Conservation (phyloP, 2,888 invertebrate genomes). For the Nomada fabriciana region DNA sequence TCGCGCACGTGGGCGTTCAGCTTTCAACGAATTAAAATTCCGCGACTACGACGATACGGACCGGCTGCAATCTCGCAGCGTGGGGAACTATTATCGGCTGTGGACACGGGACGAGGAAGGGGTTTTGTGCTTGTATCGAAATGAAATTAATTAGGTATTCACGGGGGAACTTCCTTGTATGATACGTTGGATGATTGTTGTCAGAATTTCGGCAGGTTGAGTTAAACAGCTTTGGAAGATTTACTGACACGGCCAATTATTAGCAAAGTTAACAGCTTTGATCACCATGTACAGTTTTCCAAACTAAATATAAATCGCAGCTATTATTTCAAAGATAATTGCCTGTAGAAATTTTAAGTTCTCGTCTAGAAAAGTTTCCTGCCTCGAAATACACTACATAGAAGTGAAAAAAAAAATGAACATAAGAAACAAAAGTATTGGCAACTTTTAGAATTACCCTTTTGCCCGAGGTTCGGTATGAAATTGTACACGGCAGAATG, state of each 20-base stretch:
- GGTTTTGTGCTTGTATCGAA: background rate
- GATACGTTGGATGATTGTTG: background rate
- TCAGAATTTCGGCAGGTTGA: background rate
- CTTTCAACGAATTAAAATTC: constrained; percentile 53
- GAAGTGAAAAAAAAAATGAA: too few species aligned
- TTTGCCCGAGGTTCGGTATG: background rate
- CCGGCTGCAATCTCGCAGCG: constrained; percentile 22
- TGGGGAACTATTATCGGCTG: constrained; percentile 7
- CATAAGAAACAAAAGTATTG: too few species aligned
- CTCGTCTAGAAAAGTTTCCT: too few species aligned
- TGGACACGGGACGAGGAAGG: background rate
- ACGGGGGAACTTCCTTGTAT: background rate
- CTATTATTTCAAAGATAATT: too few species aligned
- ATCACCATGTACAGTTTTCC: too few species aligned
- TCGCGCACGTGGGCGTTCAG: constrained; percentile 32
- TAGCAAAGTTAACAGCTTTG: too few species aligned
- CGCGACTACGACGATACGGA: constrained; percentile 26
- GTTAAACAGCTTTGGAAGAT: background rate
- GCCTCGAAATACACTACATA: too few species aligned
- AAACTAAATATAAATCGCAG: too few species aligned
- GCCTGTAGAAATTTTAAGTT: too few species aligned
- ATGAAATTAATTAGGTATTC: constrained; percentile 23
- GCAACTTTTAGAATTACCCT: background rate
- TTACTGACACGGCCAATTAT: background rate
- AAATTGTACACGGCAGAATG: background rate